These are phyloP conservation scores for Pediacus dermestoides DNA, from an alignment of 2,888 invertebrate genomes.

Conservation along the genomic window DNA sequence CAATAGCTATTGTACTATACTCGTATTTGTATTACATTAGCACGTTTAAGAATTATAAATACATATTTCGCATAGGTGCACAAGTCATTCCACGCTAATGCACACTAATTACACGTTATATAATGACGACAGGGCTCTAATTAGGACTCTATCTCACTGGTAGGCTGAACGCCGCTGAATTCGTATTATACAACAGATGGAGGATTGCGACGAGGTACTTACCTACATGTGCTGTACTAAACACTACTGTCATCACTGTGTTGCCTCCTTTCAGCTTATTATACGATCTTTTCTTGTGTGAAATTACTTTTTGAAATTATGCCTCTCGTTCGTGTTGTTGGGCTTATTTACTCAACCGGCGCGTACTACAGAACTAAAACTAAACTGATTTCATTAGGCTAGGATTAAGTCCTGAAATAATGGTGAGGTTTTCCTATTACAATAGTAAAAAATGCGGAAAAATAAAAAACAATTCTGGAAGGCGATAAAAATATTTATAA, in stretches of 20 bases:
- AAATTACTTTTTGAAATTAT: slow-evolving; percentile 31
- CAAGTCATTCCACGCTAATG: slow-evolving; percentile 29
- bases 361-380: too few species aligned
- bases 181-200: slow-evolving; percentile 31
- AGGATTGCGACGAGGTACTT: slow-evolving; percentile 21
- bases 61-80: slow-evolving; percentile 8
- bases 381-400: too few species aligned
- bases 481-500: too few species aligned
- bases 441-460: too few species aligned
- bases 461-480: too few species aligned
- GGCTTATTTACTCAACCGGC: slow-evolving; percentile 18
- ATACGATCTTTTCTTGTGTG: slow-evolving; percentile 31
- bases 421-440: too few species aligned
- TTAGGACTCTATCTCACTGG: slow-evolving; percentile 34
- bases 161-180: slow-evolving; percentile 28
- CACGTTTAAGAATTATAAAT: slow-evolving; percentile 1
- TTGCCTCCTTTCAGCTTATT: slow-evolving; percentile 25
- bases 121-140: slow-evolving; percentile 35
- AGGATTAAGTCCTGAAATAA: too few species aligned
- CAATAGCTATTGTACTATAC: too few species aligned
- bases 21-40: too few species aligned
- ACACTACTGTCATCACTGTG: slow-evolving; percentile 21
- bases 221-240: slow-evolving; percentile 18
- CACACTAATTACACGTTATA: slow-evolving; percentile 33
- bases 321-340: slow-evolving; percentile 16